Base-by-base conservation (phyloP, 1,140 invertebrate species). In the Bombus pascuorum region DNA sequence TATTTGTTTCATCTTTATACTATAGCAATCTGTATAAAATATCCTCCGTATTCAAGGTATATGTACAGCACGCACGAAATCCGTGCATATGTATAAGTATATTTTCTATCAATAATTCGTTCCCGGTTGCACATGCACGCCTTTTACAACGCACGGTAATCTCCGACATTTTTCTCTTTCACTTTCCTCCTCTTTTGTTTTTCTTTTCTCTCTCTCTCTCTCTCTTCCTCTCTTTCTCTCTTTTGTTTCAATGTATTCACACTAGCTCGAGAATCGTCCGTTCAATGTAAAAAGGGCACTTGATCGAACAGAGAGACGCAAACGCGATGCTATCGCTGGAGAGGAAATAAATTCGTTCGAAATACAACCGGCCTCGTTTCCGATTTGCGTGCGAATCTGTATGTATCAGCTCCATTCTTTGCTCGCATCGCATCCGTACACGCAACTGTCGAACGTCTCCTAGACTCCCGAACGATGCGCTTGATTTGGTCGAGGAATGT, bases 21-120 rank as follows among this genome's bases (percentile, higher is more conserved):
- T 93, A 78, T 42, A 94, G 91, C 92, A 91, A 93, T 94, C 86
- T 89, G 94, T 95, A 95, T 94, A 95, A 95, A 95, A 95, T 94
- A 95, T 94, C 86, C 57, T 91, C 82, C 86, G 82, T 81, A 73
- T 86, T 80, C 83, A 74, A 90, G 80, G 47, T 70, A 66, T 90
- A 90, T 90, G 81, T 90, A 90, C 89, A 90, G 73, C 65, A 84
- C 90, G 90, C 73, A 71, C 72, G 66, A 88, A 78, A 71, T 66
- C 32, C 86, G 75, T 78, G 85, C 88, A 85, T 86, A 78, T 88
- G 76, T 86, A 92, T 86, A 91, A 85, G 79, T 90, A 72, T 85
- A 73, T 85, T 86, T 86, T 83, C 78, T 70, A 65, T 86, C 75
- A 25, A 72, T 81, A 84, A 90, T 66, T 85, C 79, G 70, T 73